phyloP scores from a whole-genome alignment of 2,113 vertebrate species.

The Bubo blakistoni region DNA sequence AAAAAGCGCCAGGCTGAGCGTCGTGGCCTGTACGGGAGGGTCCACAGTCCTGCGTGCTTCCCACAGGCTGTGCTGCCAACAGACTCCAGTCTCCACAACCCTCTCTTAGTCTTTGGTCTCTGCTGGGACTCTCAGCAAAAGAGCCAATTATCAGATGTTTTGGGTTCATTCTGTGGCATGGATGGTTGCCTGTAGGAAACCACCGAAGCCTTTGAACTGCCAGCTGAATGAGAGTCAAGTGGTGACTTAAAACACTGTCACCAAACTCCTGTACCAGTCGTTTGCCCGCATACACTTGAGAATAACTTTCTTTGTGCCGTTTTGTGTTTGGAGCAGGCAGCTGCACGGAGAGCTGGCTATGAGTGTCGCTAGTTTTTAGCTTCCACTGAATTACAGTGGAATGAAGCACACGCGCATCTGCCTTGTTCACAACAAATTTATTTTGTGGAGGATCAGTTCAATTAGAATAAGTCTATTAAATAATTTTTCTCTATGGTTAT shows the following conservation, averaged over 20 bases:
- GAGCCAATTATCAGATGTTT: not conserved
- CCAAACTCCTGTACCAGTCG: not conserved
- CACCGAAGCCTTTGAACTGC: not conserved
- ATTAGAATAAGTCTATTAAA: not conserved
- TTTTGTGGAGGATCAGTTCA: not conserved
- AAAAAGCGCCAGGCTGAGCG: not conserved
- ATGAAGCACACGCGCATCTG: not conserved
- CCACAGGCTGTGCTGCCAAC: not conserved
- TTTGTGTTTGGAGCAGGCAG: not conserved
- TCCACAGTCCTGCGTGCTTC: not conserved
- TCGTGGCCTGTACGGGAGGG: not conserved
- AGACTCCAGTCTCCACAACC: not conserved
- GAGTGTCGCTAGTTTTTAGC: not conserved
- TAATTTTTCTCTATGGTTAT: not conserved
- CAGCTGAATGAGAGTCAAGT: not conserved
- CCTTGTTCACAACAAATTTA: not conserved
- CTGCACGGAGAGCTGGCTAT: not conserved
- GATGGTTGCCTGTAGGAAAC: not conserved
- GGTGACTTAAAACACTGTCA: not conserved
- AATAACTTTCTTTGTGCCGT: constrained; percentile 8
- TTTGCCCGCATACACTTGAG: not conserved
- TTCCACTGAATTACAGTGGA: not conserved
- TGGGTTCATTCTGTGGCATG: not conserved
- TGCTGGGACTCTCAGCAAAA: not conserved
- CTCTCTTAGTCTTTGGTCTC: not conserved